A percentile compares a stretch with the other conserved stretches of the same genome.
phyloP scores from a whole-genome alignment of 2,113 vertebrate species.

The Tamias sibiricus region DNA sequence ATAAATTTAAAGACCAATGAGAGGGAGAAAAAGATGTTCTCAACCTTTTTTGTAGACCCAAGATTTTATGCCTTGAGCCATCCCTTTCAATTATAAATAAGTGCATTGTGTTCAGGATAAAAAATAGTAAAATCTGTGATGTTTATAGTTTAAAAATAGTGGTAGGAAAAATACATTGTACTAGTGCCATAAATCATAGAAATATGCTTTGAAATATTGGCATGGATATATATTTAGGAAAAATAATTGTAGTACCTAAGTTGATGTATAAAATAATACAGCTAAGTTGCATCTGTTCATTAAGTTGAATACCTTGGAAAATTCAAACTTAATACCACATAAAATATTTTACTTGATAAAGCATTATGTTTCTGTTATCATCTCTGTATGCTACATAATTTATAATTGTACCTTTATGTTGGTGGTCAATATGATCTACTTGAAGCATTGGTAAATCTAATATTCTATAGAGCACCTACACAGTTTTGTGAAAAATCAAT shows the following conservation, averaged over 20 bases:
- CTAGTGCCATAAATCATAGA: neutral
- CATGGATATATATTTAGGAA: neutral
- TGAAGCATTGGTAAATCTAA: constrained; percentile 27
- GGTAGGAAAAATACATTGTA: neutral
- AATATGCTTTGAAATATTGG: constrained; percentile 16
- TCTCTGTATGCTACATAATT: constrained; percentile 55
- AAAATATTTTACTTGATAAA: constrained; percentile 42
- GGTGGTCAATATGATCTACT: constrained; percentile 64
- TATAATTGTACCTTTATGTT: constrained; percentile 53
- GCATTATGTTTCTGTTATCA: constrained; percentile 8
- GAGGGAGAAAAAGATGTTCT: neutral
- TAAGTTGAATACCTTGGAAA: constrained; percentile 20
- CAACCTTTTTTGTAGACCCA: neutral
- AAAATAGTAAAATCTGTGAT: neutral
- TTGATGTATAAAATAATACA: neutral
- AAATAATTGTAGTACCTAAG: neutral
- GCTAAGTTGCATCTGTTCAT: neutral
- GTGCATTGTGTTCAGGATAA: neutral
- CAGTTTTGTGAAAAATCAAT: constrained; percentile 64
- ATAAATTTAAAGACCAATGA: constrained; percentile 43
- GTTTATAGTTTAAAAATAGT: constrained; percentile 26
- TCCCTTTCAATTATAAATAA: constrained; percentile 58
- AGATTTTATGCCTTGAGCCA: neutral
- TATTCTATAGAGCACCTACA: neutral
- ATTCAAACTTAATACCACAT: constrained; percentile 31